A percentile compares a stretch with the other conserved stretches of the same genome.
Evolutionary conservation across 2,113 vertebrate species (phyloP).

Genomic region (Onychorhynchus coronatus): DNA sequence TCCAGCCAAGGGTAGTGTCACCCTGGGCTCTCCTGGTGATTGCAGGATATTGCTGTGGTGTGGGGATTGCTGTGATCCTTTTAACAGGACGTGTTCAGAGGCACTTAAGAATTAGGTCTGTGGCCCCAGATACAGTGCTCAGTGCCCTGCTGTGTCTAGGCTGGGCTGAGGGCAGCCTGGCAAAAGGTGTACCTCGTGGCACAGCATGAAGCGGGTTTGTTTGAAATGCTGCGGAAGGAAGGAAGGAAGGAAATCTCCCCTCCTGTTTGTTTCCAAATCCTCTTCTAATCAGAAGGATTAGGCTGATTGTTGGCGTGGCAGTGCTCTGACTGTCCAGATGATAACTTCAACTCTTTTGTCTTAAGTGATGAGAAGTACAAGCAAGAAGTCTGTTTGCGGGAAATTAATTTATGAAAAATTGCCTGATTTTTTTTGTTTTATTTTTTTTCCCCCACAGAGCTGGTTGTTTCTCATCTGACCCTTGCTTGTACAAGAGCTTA

Average conservation of each 20-base stretch:
- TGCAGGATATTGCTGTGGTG: background rate
- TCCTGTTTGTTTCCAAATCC: background rate
- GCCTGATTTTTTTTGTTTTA: background rate
- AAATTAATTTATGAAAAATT: background rate
- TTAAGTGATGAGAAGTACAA: background rate
- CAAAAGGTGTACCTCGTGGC: background rate
- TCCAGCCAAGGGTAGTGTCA: background rate
- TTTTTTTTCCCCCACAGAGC: fast-evolving
- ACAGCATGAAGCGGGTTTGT: background rate
- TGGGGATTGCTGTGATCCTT: background rate
- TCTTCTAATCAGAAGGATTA: background rate
- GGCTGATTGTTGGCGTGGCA: background rate
- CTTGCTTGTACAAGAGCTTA: background rate
- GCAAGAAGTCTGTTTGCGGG: background rate
- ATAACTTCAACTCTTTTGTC: background rate
- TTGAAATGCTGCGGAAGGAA: background rate
- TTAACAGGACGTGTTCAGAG: background rate
- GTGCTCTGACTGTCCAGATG: background rate
- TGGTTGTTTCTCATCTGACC: background rate
- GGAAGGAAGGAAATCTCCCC: background rate
- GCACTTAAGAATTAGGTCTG: background rate
- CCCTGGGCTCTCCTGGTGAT: background rate
- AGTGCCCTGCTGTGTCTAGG: background rate
- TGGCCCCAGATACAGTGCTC: background rate
- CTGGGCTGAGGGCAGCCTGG: background rate